Percentiles rank a stretch among this genome's conserved stretches.
Evolutionary conservation across 37 sponge, comb jelly and placozoan genomes (phyloP).

Genomic region (Mnemiopsis leidyi): DNA sequence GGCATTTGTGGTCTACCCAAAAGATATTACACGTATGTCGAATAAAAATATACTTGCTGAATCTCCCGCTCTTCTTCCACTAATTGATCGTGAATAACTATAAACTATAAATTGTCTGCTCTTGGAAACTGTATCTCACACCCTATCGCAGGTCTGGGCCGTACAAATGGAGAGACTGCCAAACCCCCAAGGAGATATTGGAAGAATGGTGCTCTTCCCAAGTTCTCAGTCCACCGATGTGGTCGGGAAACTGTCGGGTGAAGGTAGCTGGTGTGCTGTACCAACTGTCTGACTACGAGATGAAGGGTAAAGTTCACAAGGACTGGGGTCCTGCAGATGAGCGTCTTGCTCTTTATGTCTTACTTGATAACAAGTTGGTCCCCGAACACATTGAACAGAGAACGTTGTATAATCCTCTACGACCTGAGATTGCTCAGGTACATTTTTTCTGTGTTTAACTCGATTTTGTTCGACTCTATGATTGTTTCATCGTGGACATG

Average conservation of each 20-base stretch:
- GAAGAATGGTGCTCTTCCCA: conserved; percentile 66
- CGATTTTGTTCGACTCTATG: no score
- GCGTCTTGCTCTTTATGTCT: conserved; percentile 68
- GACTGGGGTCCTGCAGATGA: conserved; percentile 67
- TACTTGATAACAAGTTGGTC: conserved; percentile 62
- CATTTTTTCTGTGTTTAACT: no score
- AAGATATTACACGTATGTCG: conserved; percentile 65
- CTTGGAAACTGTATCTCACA: no score
- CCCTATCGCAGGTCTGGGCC: conserved; percentile 56
- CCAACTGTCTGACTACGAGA: conserved; percentile 57
- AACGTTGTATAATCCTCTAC: conserved; percentile 67
- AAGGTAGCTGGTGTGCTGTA: conserved; percentile 60
- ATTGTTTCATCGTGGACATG: no score
- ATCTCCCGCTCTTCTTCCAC: no score
- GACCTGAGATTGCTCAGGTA: conserved; percentile 62
- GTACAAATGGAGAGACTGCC: conserved; percentile 67
- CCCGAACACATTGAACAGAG: conserved; percentile 72
- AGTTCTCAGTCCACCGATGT: conserved; percentile 12
- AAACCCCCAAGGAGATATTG: conserved; percentile 67
- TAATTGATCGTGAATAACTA: no score
- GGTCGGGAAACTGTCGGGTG: conserved; percentile 66
- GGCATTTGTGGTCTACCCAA: conserved; percentile 72
- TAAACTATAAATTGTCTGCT: no score
- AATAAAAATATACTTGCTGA: no score
- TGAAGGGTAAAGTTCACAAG: conserved; percentile 1